Conservation (phyloP, 2,797 vertebrate species). For the Peromyscus nudipes region DNA sequence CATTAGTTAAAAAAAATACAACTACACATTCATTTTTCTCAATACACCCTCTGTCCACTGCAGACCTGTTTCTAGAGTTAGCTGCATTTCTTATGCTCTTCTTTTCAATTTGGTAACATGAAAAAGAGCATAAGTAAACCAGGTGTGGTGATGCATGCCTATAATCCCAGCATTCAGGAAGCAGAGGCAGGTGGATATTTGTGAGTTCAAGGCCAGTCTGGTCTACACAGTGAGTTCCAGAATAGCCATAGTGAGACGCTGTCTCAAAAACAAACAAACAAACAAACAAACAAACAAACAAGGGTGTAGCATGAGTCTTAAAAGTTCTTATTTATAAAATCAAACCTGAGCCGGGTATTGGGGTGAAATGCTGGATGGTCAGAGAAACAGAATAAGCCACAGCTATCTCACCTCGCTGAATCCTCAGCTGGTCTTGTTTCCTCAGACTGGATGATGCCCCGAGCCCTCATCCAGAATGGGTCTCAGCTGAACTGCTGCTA, state of each 20-base stretch:
- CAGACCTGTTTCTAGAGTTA: background rate
- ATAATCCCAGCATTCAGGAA: background rate
- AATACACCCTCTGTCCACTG: background rate
- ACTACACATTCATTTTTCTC: background rate
- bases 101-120: background rate
- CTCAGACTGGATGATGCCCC: too few relatives aligned
- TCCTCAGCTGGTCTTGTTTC: too few relatives aligned
- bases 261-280: background rate
- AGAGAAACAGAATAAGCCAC: too few relatives aligned
- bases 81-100: background rate
- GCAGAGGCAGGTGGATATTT: background rate
- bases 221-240: background rate
- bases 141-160: background rate
- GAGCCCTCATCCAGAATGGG: too few relatives aligned
- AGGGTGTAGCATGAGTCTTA: too few relatives aligned
- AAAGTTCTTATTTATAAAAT: too few relatives aligned
- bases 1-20: background rate
- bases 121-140: background rate
- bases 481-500: too few relatives aligned
- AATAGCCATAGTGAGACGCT: background rate
- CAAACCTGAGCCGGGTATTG: too few relatives aligned
- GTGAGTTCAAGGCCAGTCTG: background rate
- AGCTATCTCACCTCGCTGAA: too few relatives aligned
- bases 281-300: too few relatives aligned
- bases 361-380: too few relatives aligned